These are phyloP conservation scores for Lonchura striata DNA, from an alignment of 2,113 vertebrate species.

Conservation along the genomic window DNA sequence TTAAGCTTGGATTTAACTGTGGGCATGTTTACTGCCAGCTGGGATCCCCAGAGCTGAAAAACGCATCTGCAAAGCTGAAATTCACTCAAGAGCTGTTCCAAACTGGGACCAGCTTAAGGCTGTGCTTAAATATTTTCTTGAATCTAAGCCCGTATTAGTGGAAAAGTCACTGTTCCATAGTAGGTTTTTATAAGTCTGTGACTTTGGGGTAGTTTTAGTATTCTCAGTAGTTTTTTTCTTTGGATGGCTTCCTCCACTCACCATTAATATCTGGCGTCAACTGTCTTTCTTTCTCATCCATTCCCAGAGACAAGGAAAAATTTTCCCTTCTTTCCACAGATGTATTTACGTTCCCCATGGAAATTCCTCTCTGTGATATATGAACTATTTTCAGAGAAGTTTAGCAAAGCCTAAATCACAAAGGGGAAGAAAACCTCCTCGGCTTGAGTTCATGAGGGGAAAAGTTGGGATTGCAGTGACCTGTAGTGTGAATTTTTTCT, in stretches of 20 bases:
- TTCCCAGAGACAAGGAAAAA: constrained; percentile 64
- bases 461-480: constrained; percentile 57
- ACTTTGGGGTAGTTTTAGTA: constrained; percentile 35
- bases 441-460: constrained; percentile 48
- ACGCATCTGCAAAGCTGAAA: neutral
- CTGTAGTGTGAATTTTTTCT: constrained; percentile 54
- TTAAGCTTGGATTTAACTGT: neutral
- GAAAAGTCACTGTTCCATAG: constrained; percentile 22
- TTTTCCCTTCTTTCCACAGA: constrained; percentile 34
- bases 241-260: constrained; percentile 48
- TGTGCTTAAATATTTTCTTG: constrained; percentile 40
- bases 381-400: constrained; percentile 64
- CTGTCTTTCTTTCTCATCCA: constrained; percentile 61
- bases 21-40: neutral
- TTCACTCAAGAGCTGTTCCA: neutral
- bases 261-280: constrained; percentile 60
- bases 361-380: constrained; percentile 55
- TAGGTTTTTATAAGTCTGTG: constrained; percentile 51
- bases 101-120: neutral
- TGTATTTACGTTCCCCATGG: constrained; percentile 64
- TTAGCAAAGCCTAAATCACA: constrained; percentile 58
- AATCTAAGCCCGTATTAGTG: constrained; percentile 33
- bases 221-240: constrained; percentile 18
- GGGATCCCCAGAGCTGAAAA: constrained; percentile 3
- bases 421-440: constrained; percentile 39